Evolutionary conservation across 2,113 vertebrate species (phyloP).

Genomic region (Noturus placidus): DNA sequence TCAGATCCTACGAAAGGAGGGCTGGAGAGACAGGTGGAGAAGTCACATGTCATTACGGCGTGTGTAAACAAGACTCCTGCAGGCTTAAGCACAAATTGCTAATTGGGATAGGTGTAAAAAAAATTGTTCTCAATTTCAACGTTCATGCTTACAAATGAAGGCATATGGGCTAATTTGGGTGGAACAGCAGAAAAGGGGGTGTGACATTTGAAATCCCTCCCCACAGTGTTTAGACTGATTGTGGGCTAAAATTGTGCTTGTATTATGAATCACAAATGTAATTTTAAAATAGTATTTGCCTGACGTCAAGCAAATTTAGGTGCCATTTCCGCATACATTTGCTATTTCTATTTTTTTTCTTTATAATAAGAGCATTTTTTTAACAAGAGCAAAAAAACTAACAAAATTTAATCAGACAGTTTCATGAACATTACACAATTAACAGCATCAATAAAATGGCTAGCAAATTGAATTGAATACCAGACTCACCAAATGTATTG

Average conservation of each 20-base stretch:
- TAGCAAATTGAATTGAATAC: background rate
- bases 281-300: background rate
- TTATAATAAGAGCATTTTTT: background rate
- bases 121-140: background rate
- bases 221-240: background rate
- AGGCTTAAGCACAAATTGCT: background rate
- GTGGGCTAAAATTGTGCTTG: background rate
- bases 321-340: background rate
- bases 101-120: background rate
- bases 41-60: conserved; percentile 6
- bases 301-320: background rate
- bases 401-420: background rate
- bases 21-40: conserved; percentile 52
- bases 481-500: background rate
- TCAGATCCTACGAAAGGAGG: conserved; percentile 74
- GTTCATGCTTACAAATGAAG: background rate
- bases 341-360: background rate
- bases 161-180: background rate
- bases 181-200: background rate
- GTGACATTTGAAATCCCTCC: background rate
- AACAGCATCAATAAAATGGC: background rate
- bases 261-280: background rate
- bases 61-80: background rate
- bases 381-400: background rate
- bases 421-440: background rate